A percentile compares a stretch with the other conserved stretches of the same genome.
These are phyloP conservation scores for Cistogaster globosa DNA, from an alignment of 2,888 invertebrate species.

Conservation along the genomic window DNA sequence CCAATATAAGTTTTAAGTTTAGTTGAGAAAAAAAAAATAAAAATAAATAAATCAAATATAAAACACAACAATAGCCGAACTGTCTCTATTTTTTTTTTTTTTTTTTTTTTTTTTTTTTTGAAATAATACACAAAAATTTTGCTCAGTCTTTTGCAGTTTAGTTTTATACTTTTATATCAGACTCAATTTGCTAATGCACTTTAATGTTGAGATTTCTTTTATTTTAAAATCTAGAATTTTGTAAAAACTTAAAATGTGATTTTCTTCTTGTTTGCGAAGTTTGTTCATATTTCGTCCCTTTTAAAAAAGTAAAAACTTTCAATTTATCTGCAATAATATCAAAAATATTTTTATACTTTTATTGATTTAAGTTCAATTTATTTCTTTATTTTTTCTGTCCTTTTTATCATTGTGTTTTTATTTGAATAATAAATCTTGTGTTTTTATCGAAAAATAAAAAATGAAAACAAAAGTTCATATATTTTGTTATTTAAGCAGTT, in stretches of 20 bases:
- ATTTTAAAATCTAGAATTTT: background rate
- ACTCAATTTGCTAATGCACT: background rate
- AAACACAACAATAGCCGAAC: too few species aligned
- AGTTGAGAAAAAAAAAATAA: background rate
- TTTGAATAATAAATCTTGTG: slow-evolving; percentile 52
- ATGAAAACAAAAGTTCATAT: slow-evolving; percentile 33
- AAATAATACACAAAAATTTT: background rate
- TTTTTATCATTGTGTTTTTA: slow-evolving; percentile 20
- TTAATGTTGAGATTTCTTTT: background rate
- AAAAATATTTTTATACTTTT: slow-evolving; percentile 29
- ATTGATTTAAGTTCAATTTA: background rate
- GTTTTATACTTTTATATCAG: background rate
- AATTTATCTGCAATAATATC: slow-evolving; percentile 36
- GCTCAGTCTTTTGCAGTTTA: background rate
- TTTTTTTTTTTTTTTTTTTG: too few species aligned
- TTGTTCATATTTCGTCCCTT: background rate
- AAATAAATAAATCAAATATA: background rate
- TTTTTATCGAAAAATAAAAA: slow-evolving; percentile 12
- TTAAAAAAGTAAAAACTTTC: slow-evolving; percentile 41
- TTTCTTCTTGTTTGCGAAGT: background rate
- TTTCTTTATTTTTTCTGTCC: background rate
- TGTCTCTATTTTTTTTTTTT: background rate
- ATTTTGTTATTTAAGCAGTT: slow-evolving; percentile 63
- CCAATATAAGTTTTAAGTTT: slow-evolving; percentile 5
- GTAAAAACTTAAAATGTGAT: background rate